phyloP scores from a whole-genome alignment of 2,113 vertebrate genomes.

The Pseudorhombus dupliciocellatus region DNA sequence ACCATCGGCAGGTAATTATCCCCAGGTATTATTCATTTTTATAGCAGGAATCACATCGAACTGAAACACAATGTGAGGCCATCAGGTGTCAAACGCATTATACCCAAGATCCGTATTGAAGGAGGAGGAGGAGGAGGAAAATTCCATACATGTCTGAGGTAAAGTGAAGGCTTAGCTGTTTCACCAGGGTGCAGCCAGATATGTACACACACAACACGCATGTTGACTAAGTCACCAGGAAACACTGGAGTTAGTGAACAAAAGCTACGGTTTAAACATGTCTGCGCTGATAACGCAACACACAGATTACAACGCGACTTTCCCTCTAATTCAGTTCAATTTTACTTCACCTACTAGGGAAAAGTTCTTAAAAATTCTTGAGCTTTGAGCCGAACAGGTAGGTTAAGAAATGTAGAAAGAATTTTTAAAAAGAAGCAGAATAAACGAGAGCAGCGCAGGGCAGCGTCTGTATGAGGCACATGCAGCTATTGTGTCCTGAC shows the following conservation, averaged over 20 bases:
- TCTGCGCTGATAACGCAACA: too few species aligned
- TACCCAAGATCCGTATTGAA: neutral
- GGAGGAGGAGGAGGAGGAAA: conserved; percentile 37
- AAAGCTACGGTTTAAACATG: conserved; percentile 19
- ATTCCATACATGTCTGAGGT: conserved; percentile 55
- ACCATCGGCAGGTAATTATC: conserved; percentile 5
- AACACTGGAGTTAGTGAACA: conserved; percentile 27
- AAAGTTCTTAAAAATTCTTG: neutral
- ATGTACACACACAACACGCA: conserved; percentile 33
- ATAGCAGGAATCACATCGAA: neutral
- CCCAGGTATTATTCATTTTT: neutral
- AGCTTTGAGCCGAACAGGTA: neutral
- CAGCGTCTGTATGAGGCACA: neutral
- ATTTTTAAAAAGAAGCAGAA: neutral
- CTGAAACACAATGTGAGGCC: neutral
- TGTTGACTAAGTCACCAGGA: conserved; percentile 55
- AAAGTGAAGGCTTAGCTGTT: conserved; percentile 49
- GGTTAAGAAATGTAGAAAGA: neutral
- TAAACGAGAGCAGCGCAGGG: neutral
- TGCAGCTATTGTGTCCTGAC: conserved; percentile 19
- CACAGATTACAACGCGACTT: neutral
- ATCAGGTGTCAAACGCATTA: neutral
- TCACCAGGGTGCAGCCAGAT: conserved; percentile 38
- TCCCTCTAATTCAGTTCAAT: neutral
- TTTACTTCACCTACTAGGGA: neutral